Evolutionary conservation across 2,113 vertebrate genomes (phyloP), one percentile per base, ranked within the genome.

Genomic region (Halcyon malimbica): DNA sequence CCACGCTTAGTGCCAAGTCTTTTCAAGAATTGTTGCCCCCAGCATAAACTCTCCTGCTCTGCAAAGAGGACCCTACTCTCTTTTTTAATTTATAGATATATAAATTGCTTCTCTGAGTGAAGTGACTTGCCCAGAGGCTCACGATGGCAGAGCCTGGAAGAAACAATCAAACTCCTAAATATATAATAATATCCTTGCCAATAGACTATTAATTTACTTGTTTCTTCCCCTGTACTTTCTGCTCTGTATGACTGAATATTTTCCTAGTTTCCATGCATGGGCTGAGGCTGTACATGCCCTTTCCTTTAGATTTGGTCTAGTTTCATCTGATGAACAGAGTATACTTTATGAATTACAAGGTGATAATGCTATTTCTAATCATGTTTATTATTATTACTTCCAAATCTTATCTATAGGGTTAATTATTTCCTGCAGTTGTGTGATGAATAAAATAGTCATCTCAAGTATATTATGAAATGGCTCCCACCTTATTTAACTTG

Each of bases 381-480:
- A 25, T 56, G 41, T 84, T 95, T 89, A 60, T 88, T 87, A 53
- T 73, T 88, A 73, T 44, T 80, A 54, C 21, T 65, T 31, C 39
- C 68, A 94, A 87, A 82, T 85, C 44, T 91, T 87, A 91, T 92
- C 80, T 84, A 15, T 65, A 69, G 35, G 53, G 35, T 75, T 95
- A 85, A 95, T 96, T 93, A 74, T 93, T 93, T 95, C 74, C 74
- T 76, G 35, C 71, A 87, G 37, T 84, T 87, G 12, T 91, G n/a
- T 79, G 65, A 82, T 71, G 56, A 84, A 89, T 85, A 87, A 93
- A 89, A 91, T 75, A 85, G 56, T 82, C 2, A 84, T 91, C 56
- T 78, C 9, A 79, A 87, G 13, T 82, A 85, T 42, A 37, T 82
- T 89, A 68, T 56, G 63, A 82, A 95, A 94, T 84, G 16, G 15